Evolutionary conservation across 2,888 invertebrate genomes (phyloP), one percentile per base, ranked within the genome.

Genomic region (Ophraella communa): DNA sequence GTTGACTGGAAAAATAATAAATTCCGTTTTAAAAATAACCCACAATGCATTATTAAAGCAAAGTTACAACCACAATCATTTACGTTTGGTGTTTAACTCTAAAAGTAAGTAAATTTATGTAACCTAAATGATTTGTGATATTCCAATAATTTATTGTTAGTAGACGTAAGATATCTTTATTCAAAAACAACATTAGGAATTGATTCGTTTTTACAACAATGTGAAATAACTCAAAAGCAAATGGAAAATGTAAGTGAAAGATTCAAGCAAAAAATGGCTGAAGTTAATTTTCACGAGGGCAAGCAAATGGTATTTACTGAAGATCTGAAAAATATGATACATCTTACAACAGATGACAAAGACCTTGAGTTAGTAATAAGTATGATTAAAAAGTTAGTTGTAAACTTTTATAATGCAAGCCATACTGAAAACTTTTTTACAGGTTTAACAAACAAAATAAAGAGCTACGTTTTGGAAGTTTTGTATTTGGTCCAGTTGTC

Each of bases 281-380:
- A 89, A 57, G 90, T 88, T 78, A 82, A 87, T 0, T 72, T 80
- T 2, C 83, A 86, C 14, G 80, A 85, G 0, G 79, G 83, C 0
- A 85, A 85, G 66, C 87, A 85, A 71, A 87, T 92, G 86, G 86
- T 94, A 68, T 94, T 93, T 76, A 92, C 93, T 4, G 94, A 94
- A 82, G 94, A 94, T 81, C 82, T 94, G 10, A 94, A 93, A 79
- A 91, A 91, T 77, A 91, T 93, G 87, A 78, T 91, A 3, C 90
- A 93, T 76, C 79, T 94, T 57, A 87, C 87, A 2, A 87, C 90
- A 65, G 86, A 85, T 24, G 84, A 82, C 30, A 78, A 83, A 2
- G 93, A 94, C 78, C 70, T 92, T 11, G 81, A 88, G 5, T 81
- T 93, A 17, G 78, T 91, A 1, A 74, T 84, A 7, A 84, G 86